Evolutionary conservation across 2,113 vertebrate genomes (phyloP).

Genomic region (Pampusana beccarii): DNA sequence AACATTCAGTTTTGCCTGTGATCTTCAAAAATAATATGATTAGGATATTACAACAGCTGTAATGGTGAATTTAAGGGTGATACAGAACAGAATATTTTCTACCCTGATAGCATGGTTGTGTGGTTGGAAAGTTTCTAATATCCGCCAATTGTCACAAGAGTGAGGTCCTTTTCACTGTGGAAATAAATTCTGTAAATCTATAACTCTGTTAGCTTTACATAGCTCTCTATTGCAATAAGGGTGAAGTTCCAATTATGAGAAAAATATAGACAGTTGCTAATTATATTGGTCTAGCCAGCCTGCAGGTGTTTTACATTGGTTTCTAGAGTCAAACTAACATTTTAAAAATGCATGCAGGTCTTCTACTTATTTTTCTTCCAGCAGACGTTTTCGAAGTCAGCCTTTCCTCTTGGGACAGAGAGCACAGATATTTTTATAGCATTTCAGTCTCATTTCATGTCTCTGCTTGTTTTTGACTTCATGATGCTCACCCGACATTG

Average conservation of each 20-base stretch:
- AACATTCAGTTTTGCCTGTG: not conserved
- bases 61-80: not conserved
- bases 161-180: not conserved
- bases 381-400: not conserved
- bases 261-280: not conserved
- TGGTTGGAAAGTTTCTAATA: not conserved
- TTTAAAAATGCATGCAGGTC: not conserved
- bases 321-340: not conserved
- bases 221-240: not conserved
- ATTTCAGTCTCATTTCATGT: not conserved
- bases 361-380: not conserved
- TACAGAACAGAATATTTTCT: not conserved
- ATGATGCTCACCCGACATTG: not conserved
- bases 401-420: not conserved
- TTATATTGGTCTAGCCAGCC: not conserved
- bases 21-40: not conserved
- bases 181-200: not conserved
- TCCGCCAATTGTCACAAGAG: not conserved
- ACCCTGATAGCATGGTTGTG: not conserved
- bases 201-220: not conserved
- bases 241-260: not conserved
- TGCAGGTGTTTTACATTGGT: constrained; percentile 8
- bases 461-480: not conserved
- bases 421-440: not conserved
- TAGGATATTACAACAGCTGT: not conserved